Percentiles rank a stretch among this genome's conserved stretches.
Conservation (phyloP, 2,888 invertebrate genomes). For the Dorcus parallelipipedus region DNA sequence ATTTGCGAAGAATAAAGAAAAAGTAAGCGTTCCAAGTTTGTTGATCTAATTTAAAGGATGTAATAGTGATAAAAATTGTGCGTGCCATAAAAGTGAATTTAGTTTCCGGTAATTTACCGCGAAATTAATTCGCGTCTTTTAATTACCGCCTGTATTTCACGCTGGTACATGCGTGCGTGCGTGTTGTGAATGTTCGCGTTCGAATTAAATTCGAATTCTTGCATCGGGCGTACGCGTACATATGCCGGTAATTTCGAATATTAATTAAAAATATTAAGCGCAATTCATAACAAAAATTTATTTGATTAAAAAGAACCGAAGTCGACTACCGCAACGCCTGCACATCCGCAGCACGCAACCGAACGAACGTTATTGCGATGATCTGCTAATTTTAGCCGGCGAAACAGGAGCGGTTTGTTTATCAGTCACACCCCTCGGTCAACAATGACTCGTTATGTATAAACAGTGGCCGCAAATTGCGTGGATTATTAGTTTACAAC, state of each 20-base stretch:
- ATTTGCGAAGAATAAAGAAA: too few species aligned
- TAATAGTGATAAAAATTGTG: too few species aligned
- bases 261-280: conserved; percentile 15
- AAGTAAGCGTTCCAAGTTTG: too few species aligned
- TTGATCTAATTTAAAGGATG: too few species aligned
- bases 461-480: conserved; percentile 28
- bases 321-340: background rate
- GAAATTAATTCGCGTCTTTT: background rate
- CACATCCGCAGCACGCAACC: conserved; percentile 15
- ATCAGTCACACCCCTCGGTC: conserved; percentile 22
- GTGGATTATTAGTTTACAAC: conserved; percentile 29
- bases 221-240: background rate
- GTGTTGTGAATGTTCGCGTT: background rate
- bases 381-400: conserved; percentile 17
- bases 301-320: conserved; percentile 17
- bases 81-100: too few species aligned
- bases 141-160: background rate
- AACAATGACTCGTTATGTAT: conserved; percentile 26
- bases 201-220: background rate
- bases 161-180: conserved; percentile 18
- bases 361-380: conserved; percentile 17
- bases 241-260: conserved; percentile 11
- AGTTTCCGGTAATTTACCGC: too few species aligned
- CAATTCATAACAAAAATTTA: conserved; percentile 14
- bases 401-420: conserved; percentile 21